These are phyloP conservation scores for Dallia pectoralis DNA, from an alignment of 2,797 vertebrate genomes.

Conservation along the genomic window DNA sequence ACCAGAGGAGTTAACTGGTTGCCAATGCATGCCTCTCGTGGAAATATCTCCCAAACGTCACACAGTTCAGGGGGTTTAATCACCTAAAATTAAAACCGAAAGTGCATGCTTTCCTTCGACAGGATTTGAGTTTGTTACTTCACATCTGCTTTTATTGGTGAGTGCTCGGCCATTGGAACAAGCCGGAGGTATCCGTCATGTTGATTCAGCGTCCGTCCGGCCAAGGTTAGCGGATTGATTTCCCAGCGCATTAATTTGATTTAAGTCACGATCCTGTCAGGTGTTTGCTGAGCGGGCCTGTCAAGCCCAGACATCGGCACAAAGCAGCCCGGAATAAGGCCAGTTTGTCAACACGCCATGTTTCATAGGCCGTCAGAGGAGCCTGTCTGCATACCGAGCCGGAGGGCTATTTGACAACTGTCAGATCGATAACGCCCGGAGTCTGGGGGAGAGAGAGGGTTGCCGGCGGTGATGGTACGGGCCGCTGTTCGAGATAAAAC, in stretches of 20 bases:
- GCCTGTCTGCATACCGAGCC: constrained; percentile 38
- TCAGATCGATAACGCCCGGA: constrained; percentile 51
- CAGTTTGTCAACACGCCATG: constrained; percentile 60
- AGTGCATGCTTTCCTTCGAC: not conserved
- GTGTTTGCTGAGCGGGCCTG: constrained; percentile 50
- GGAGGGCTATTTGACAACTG: constrained; percentile 53
- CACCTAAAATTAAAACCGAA: no score
- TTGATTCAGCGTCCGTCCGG: constrained; percentile 55
- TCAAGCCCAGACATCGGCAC: constrained; percentile 36
- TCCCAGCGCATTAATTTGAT: constrained; percentile 50
- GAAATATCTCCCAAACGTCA: not conserved
- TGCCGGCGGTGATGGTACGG: constrained; percentile 19
- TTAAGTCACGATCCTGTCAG: constrained; percentile 54
- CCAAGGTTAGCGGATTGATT: constrained; percentile 63
- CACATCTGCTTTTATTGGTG: not conserved
- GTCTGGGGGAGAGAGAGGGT: constrained; percentile 18
- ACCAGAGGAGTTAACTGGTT: constrained; percentile 10
- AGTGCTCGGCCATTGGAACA: constrained; percentile 25
- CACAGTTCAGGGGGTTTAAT: not conserved
- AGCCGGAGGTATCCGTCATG: constrained; percentile 28
- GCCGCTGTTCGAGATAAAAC: not conserved
- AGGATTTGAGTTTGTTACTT: not conserved
- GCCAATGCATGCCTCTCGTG: not conserved
- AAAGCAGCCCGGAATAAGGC: constrained; percentile 32
- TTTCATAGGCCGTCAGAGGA: constrained; percentile 45